Base-by-base conservation (phyloP, 2,888 invertebrate species). In the Neoscelio sp. region DNA sequence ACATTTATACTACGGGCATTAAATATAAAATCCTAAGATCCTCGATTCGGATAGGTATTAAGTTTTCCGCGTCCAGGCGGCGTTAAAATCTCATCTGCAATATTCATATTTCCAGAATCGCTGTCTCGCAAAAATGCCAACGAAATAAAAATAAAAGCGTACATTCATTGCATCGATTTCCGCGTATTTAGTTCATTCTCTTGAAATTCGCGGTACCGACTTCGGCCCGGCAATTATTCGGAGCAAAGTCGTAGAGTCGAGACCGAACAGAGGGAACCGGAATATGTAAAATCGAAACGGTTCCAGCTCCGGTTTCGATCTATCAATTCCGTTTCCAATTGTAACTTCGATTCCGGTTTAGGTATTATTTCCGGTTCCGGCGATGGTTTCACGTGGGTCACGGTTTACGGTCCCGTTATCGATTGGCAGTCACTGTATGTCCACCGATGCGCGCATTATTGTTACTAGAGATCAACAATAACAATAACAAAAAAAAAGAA, bases 301-400 rank as follows among this genome's bases (percentile, higher is more conserved):
- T 58, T 58, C 50, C 52, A 62, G 58, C 17, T 60, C 71, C 65
- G 50, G 65, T 71, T 67, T 60, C 71, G 77, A 78, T 78, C 71
- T 38, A 78, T 78, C 71, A 78, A 71, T 65, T 78, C 77, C 77
- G 77, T 15, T 78, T 78, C 40, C 77, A 78, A 71, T 71, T 78
- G 71, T 71, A 71, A 71, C 77, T 71, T 15, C 26, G 40, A 44
- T 71, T 78, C 77, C 77, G 77, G 71, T 78, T 71, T 71, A 50
- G 77, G 71, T 67, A 78, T 78, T 71, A 71, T 46, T 67, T 78
- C 77, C 77, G 71, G 58, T 78, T 78, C 65, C 77, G 76, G 6
- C 48, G 20, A 28, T 48, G 67, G 64, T 64, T 71, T 64, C 33
- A 26, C 74, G 23, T 15, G 52, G 65, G 52, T 50, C 52, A 58